These are phyloP conservation scores for Cerastis rubricosa DNA, from an alignment of 2,888 invertebrate species.

Conservation along the genomic window DNA sequence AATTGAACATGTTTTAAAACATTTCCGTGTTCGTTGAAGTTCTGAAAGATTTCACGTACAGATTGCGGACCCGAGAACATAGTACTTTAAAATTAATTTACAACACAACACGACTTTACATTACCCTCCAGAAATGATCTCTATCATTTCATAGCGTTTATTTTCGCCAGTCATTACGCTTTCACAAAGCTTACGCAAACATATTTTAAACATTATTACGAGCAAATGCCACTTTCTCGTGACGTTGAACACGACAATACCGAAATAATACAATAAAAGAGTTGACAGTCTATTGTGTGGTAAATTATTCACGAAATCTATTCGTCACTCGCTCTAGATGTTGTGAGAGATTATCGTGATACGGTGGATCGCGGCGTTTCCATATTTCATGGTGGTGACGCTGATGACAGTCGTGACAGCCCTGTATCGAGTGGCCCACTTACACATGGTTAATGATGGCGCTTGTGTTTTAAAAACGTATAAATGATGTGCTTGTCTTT, in stretches of 20 bases:
- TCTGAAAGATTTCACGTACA: background rate
- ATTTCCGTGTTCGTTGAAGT: background rate
- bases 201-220: slow-evolving; percentile 72
- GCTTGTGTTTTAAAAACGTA: slow-evolving; percentile 43
- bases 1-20: background rate
- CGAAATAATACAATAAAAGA: slow-evolving; percentile 81
- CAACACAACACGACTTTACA: slow-evolving; percentile 44
- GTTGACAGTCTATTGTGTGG: slow-evolving; percentile 87
- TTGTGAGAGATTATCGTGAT: slow-evolving; percentile 84
- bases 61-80: slow-evolving; percentile 16
- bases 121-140: slow-evolving; percentile 47
- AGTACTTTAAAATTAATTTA: slow-evolving; percentile 20
- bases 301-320: slow-evolving; percentile 89
- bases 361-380: slow-evolving; percentile 85
- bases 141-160: slow-evolving; percentile 51
- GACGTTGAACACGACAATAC: slow-evolving; percentile 70
- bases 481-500: slow-evolving; percentile 18
- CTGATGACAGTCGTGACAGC: slow-evolving; percentile 88
- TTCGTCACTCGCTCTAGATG: slow-evolving; percentile 83
- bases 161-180: slow-evolving; percentile 68
- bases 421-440: slow-evolving; percentile 72
- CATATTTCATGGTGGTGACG: slow-evolving; percentile 83
- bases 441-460: slow-evolving; percentile 73
- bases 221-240: slow-evolving; percentile 79
- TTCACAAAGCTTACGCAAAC: slow-evolving; percentile 69